phyloP scores from a whole-genome alignment of 2,888 invertebrate species.

The Ophion ventricosus region DNA sequence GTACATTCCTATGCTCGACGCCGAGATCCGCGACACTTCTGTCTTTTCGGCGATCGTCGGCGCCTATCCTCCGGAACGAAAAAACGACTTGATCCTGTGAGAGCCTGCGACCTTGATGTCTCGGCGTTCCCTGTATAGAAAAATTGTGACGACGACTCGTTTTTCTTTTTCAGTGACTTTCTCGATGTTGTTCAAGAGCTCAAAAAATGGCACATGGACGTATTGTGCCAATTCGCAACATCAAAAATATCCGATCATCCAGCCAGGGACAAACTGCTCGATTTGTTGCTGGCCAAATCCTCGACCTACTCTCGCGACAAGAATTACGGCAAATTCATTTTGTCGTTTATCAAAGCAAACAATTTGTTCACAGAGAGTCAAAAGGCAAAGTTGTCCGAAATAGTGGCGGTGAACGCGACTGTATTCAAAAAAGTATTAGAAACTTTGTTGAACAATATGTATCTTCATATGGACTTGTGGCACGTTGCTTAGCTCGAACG shows the following conservation, averaged over 20 bases:
- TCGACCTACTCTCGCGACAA: slow-evolving; percentile 72
- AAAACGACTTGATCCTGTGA: slow-evolving; percentile 63
- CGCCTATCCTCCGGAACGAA: slow-evolving; percentile 33
- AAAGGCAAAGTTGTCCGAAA: slow-evolving; percentile 72
- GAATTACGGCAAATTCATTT: slow-evolving; percentile 75
- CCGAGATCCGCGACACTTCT: slow-evolving; percentile 72
- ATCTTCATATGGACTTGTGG: slow-evolving; percentile 60
- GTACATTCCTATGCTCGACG: slow-evolving; percentile 73
- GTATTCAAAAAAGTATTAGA: slow-evolving; percentile 73
- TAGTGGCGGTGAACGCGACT: slow-evolving; percentile 74
- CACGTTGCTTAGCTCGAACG: slow-evolving; percentile 43
- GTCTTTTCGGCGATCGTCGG: slow-evolving; percentile 60
- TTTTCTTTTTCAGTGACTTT: slow-evolving; percentile 73
- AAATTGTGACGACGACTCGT: background rate
- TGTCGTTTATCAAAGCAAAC: slow-evolving; percentile 73
- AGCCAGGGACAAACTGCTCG: slow-evolving; percentile 70
- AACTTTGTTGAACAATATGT: slow-evolving; percentile 70
- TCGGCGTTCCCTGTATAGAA: background rate
- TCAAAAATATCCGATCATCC: slow-evolving; percentile 66
- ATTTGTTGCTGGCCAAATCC: slow-evolving; percentile 73
- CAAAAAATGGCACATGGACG: slow-evolving; percentile 76
- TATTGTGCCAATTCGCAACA: slow-evolving; percentile 70
- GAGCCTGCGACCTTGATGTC: background rate
- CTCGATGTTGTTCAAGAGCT: slow-evolving; percentile 71
- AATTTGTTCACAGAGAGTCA: slow-evolving; percentile 71